Evolutionary conservation across 2,113 vertebrate genomes (phyloP).

Genomic region (Thalassarche chlororhynchos): DNA sequence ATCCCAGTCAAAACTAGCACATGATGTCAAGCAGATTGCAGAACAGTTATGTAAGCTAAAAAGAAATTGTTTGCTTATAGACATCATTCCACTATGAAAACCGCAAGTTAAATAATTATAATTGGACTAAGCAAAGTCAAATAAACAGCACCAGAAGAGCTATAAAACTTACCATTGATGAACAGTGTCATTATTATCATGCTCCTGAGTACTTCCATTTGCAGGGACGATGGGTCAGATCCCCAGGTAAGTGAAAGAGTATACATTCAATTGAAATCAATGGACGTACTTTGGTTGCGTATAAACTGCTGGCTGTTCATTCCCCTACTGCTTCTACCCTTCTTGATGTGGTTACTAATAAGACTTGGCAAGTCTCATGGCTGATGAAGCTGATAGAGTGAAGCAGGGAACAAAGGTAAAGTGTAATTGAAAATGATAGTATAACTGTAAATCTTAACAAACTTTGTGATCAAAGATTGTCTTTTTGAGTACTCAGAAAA

Average conservation of each 20-base stretch:
- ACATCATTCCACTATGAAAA: neutral
- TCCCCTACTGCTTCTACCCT: neutral
- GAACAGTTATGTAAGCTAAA: neutral
- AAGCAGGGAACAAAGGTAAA: neutral
- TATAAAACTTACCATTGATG: neutral
- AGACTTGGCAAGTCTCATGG: neutral
- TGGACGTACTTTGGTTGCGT: neutral
- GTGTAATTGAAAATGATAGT: neutral
- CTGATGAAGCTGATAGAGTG: neutral
- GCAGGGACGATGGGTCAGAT: neutral
- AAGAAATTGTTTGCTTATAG: neutral
- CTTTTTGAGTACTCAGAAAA: neutral
- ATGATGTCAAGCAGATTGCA: neutral
- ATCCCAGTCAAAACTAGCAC: neutral
- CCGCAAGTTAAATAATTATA: neutral
- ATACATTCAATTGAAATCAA: neutral
- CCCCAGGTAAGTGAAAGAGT: neutral
- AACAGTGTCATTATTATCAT: neutral
- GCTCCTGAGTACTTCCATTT: neutral
- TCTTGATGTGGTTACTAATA: neutral
- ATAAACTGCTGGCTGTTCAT: neutral
- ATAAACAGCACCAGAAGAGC: neutral
- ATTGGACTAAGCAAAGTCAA: neutral
- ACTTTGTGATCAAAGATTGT: neutral
- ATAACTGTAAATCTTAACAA: neutral